Conservation (phyloP, 2,113 vertebrate genomes). For the Mus pahari region DNA sequence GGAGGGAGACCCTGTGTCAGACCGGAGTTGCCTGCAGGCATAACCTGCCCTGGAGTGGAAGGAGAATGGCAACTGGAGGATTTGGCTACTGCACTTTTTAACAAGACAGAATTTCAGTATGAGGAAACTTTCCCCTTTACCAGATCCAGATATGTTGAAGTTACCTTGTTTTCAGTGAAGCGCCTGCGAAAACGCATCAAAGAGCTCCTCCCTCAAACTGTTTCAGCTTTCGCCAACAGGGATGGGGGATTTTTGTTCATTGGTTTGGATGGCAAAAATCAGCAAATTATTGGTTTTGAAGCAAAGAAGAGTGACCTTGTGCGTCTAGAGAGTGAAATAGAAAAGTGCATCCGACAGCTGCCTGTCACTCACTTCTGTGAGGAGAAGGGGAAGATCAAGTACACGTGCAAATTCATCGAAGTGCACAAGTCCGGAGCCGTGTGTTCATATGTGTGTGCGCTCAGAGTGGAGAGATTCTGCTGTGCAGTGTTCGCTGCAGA, state of each 20-base stretch:
- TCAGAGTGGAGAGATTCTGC: conserved; percentile 22
- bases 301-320: neutral
- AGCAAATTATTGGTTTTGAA: neutral
- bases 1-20: neutral
- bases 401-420: neutral
- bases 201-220: neutral
- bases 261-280: neutral
- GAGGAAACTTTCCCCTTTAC: conserved; percentile 52
- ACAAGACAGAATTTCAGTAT: neutral
- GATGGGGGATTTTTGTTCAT: conserved; percentile 68
- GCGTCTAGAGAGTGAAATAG: neutral
- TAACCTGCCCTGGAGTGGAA: neutral
- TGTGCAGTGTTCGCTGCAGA: neutral
- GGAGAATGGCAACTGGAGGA: neutral
- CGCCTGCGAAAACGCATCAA: neutral
- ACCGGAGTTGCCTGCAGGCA: neutral
- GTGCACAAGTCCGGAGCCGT: neutral
- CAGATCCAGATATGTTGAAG: conserved; percentile 60
- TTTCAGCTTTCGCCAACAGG: conserved; percentile 74
- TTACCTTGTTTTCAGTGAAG: neutral
- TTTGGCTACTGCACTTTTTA: conserved; percentile 7
- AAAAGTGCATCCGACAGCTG: neutral
- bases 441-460: neutral
- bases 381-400: neutral
- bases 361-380: neutral